These are phyloP conservation scores for Eulemur rufifrons DNA, from an alignment of 2,113 vertebrate species.

Conservation along the genomic window DNA sequence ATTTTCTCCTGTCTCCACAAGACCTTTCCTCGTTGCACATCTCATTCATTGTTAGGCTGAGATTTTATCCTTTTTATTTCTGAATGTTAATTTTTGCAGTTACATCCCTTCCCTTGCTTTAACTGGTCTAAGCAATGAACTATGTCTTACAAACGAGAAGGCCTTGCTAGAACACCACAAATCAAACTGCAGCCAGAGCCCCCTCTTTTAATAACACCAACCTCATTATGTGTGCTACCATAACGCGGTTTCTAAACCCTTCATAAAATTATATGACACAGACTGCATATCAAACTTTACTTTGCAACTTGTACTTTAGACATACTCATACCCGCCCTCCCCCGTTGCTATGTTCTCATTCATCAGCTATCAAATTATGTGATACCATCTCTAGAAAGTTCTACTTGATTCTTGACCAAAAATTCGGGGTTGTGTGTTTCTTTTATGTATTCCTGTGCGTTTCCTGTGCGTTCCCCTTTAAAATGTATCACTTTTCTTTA, in stretches of 20 bases:
- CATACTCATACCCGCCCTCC: no score
- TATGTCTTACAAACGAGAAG: background rate
- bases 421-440: background rate
- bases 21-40: background rate
- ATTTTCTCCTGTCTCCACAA: background rate
- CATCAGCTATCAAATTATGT: background rate
- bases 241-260: background rate
- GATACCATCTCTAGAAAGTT: background rate
- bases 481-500: background rate
- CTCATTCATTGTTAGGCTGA: background rate
- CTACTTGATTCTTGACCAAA: background rate
- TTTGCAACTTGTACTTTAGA: background rate
- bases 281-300: background rate
- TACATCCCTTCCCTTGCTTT: background rate
- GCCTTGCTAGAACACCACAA: background rate
- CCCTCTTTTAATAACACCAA: background rate
- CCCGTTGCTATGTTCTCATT: background rate
- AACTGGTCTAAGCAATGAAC: background rate
- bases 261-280: background rate
- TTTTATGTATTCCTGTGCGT: background rate
- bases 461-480: background rate
- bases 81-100: background rate
- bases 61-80: background rate
- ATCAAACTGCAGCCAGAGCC: background rate
- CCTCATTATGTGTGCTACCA: background rate